Base-by-base conservation (phyloP, 2,797 vertebrate species). In the Protonibea diacanthus region DNA sequence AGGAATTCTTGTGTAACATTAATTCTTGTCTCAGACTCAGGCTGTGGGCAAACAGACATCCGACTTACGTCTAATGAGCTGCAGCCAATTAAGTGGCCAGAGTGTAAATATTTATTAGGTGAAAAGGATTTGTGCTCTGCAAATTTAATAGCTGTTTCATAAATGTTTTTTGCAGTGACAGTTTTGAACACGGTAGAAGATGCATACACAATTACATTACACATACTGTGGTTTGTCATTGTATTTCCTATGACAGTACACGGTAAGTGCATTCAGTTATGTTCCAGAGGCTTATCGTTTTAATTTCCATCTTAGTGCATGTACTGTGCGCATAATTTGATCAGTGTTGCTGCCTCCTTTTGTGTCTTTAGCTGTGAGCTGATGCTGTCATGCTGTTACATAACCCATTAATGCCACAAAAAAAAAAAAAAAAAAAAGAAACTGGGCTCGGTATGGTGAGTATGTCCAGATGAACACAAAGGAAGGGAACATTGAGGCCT, bases 51-150 rank as follows among this genome's bases (percentile, higher is more conserved):
- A 78, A 38, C 33, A 78, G 11, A 71, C n/a, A 68, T 61, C 52
- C 40, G 45, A 65, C 80, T 52, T 74, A 48, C 6, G 29, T 60
- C 33, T 71, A 70, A 82, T 29, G 52, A 87, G 64, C 60, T 63
- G 76, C 64, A 61, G 76, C 73, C 40, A 48, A 73, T 64, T 71
- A 70, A 61, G 27, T 52, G 38, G 48, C 51, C 38, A 55, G 66
- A 61, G 63, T 60, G 48, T 79, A 58, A 83, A 76, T 84, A 84
- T 80, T 75, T 56, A 75, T 85, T 38, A 56, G 55, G 23, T 59
- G 51, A 71, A 61, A 86, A 73, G 23, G 42, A 71, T 81, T 86
- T 86, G 86, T 86, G 81, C 88, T 90, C 87, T 64, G 71, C 74
- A 60, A 70, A 80, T 33, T 77, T 51, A 80, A 52, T 42, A 13